Percentiles rank a stretch among this genome's conserved stretches.
Conservation (phyloP, 2,888 invertebrate genomes). For the Leptopilina myrica region DNA sequence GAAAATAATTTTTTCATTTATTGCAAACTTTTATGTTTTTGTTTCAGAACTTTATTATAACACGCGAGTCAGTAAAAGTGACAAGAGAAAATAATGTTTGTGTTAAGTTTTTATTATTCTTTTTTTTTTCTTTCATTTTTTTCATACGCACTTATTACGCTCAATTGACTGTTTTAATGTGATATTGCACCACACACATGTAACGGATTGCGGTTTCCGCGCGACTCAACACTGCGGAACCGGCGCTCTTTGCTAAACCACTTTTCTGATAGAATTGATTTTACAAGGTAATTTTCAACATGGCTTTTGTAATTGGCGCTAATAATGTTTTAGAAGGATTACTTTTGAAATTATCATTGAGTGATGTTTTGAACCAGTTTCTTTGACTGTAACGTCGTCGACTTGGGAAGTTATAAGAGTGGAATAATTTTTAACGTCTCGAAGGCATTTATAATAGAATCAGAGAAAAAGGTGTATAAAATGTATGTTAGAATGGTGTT, state of each 20-base stretch:
- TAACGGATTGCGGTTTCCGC: constrained; percentile 30
- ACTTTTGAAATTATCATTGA: constrained; percentile 21
- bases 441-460: constrained; percentile 3
- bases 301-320: constrained; percentile 15
- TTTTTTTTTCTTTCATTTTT: background rate
- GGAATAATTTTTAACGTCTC: background rate
- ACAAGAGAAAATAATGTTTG: constrained; percentile 27
- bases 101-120: constrained; percentile 13
- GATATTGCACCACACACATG: constrained; percentile 19
- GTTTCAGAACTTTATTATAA: background rate
- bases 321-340: constrained; percentile 26
- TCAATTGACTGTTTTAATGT: constrained; percentile 28
- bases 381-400: background rate
- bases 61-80: constrained; percentile 5
- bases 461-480: constrained; percentile 2
- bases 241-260: constrained; percentile 7
- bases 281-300: constrained; percentile 19
- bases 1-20: too few relatives aligned
- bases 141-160: constrained; percentile 10
- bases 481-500: constrained; percentile 2
- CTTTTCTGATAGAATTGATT: constrained; percentile 27
- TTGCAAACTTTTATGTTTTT: too few relatives aligned
- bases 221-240: constrained; percentile 7
- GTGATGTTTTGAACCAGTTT: constrained; percentile 27
- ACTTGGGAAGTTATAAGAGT: too few relatives aligned